Percentiles rank a stretch among this genome's conserved stretches.
These are phyloP conservation scores for Pipistrellus kuhlii DNA, from an alignment of 2,797 vertebrate genomes.

Conservation along the genomic window DNA sequence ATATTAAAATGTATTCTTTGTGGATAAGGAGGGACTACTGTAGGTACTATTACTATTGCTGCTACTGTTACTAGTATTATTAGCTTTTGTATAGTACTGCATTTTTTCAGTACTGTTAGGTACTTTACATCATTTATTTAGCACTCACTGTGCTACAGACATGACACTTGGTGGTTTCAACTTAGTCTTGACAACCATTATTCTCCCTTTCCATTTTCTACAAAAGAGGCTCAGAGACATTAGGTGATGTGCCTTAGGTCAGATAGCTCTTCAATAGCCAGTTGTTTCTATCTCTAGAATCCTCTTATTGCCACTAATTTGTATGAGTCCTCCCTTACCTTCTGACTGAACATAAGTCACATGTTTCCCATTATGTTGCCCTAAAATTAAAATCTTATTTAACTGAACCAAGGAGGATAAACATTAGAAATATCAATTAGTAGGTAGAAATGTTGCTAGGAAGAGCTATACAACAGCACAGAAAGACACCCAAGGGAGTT, in stretches of 20 bases:
- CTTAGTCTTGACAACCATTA: not conserved
- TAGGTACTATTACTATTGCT: not conserved
- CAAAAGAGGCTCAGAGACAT: not conserved
- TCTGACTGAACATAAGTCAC: constrained; percentile 30
- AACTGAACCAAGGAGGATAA: constrained; percentile 41
- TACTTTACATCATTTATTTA: constrained; percentile 48
- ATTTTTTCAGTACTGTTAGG: not conserved
- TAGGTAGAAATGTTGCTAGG: constrained; percentile 61
- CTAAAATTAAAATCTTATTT: constrained; percentile 63
- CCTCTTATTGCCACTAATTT: constrained; percentile 5
- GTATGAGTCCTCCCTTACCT: not conserved
- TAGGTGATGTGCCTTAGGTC: not conserved
- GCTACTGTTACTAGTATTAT: not conserved
- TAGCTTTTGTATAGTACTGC: not conserved
- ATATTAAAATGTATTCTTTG: not conserved
- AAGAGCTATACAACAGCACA: constrained; percentile 34
- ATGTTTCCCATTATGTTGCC: not conserved
- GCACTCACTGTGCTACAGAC: not conserved
- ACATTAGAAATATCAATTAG: constrained; percentile 56
- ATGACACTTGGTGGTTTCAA: not conserved
- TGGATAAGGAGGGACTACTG: not conserved
- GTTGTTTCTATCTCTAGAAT: constrained; percentile 1
- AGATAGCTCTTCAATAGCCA: constrained; percentile 18
- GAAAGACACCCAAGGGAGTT: constrained; percentile 40
- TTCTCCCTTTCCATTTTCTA: not conserved